Base-by-base conservation (phyloP, 2,888 invertebrate species). In the Aspidiotus destructor region DNA sequence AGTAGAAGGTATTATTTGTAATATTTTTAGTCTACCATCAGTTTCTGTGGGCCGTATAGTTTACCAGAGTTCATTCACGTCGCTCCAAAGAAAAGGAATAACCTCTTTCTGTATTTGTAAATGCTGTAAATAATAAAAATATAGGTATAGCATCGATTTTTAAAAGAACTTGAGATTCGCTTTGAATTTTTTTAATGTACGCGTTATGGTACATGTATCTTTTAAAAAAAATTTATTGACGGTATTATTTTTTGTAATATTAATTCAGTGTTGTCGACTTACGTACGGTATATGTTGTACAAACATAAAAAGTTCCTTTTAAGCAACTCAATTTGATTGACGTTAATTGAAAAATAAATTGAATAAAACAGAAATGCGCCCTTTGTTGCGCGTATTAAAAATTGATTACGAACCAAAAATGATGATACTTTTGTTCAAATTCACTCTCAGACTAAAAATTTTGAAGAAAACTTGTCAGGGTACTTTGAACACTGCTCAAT, bases 401-500 rank as follows among this genome's bases (percentile, higher is more conserved):
- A 28, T 28, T 1, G 28, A 28, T 28, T 28, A 58, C 40, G 10
- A 58, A 40, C 58, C 28, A 17, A 58, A 58, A 58, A 55, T 15
- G 16, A 15, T 55, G 10, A 13, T 58, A 11, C 13, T 58, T 58
- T 17, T 16, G 10, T 40, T 58, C 40, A 8, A 58, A 58, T 28
- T 28, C 28, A 28, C 28, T 28, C 28, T 28, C 28, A 28, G 28
- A 28, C 28, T 28, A 28, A 28, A 28, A 28, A 28, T 28, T 28
- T 28, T 28, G 28, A 28, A 28, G 58, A 58, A 28, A 58, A 58
- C 40, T 58, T 58, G 58, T 58, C 58, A 58, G 58, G 58, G 58
- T 58, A 58, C 58, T 17, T 58, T 40, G 28, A 28, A 58, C 40
- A 58, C 58, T 58, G 58, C 58, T 58, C 58, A 58, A 58, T 58